Evolutionary conservation across 1,140 invertebrate genomes (phyloP).

Genomic region (Calliopsis andreniformis): DNA sequence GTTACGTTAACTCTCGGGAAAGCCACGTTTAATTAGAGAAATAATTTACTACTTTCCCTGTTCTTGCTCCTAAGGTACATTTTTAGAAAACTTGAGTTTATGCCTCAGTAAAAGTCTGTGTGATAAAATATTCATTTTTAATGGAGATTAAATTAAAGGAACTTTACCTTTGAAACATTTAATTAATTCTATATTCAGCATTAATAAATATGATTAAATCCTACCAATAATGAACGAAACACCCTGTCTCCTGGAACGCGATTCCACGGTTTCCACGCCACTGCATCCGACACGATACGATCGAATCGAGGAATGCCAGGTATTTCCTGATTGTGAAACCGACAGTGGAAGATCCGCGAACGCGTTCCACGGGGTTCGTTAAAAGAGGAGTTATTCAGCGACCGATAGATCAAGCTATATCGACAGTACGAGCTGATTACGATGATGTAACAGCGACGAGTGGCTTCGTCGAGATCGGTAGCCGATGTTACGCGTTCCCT

Average conservation of each 20-base stretch:
- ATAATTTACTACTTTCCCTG: too few species aligned
- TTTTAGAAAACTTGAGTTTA: too few species aligned
- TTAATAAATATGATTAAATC: too few species aligned
- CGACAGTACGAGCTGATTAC: conserved; percentile 1
- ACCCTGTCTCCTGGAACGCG: neutral
- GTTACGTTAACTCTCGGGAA: too few species aligned
- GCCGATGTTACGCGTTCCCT: neutral
- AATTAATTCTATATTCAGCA: too few species aligned
- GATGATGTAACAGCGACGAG: conserved; percentile 20
- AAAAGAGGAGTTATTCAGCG: conserved; percentile 12
- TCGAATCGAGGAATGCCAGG: conserved; percentile 42
- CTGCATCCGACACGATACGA: conserved; percentile 28
- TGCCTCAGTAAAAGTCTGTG: too few species aligned
- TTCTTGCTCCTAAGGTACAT: too few species aligned
- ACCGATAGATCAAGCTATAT: conserved; percentile 32
- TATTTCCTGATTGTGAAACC: conserved; percentile 56
- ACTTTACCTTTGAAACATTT: too few species aligned
- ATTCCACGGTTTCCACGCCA: conserved; percentile 3
- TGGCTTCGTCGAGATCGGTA: neutral
- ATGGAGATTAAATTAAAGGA: too few species aligned
- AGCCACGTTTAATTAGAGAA: too few species aligned
- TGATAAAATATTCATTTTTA: too few species aligned
- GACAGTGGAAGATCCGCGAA: conserved; percentile 38
- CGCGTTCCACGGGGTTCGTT: conserved; percentile 5
- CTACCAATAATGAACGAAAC: neutral